Conservation (phyloP, 2,888 invertebrate species). For the Agrotis puta region DNA sequence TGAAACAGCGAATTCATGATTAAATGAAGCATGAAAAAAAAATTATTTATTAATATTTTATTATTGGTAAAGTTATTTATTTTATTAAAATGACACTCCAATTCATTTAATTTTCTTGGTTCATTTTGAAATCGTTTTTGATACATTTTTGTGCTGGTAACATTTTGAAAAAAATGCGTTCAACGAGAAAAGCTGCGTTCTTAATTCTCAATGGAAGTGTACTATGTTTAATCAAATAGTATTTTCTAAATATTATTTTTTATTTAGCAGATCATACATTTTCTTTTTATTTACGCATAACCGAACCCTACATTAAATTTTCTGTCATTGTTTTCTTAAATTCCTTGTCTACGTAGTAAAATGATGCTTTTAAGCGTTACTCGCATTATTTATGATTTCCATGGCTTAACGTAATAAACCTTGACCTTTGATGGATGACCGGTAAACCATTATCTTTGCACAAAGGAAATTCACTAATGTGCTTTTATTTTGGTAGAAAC, state of each 20-base stretch:
- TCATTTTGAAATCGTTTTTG: accelerated
- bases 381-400: slow-evolving; percentile 4
- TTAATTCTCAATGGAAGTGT: not conserved
- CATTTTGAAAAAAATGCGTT: slow-evolving; percentile 31
- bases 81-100: not conserved
- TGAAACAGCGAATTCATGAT: not conserved
- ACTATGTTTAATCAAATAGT: no score
- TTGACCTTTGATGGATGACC: slow-evolving; percentile 40
- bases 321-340: not conserved
- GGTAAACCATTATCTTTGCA: slow-evolving; percentile 19
- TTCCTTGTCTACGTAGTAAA: not conserved
- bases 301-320: not conserved
- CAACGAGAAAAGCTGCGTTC: slow-evolving; percentile 13
- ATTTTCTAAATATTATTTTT: no score
- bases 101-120: not conserved
- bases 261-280: not conserved
- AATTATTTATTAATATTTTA: no score
- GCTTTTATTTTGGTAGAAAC: not conserved
- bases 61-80: not conserved
- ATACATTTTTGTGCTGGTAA: slow-evolving; percentile 20
- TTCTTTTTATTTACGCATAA: not conserved
- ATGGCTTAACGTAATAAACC: slow-evolving; percentile 7
- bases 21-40: no score
- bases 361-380: not conserved
- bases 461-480: slow-evolving; percentile 11